Base-by-base conservation (phyloP, 2,888 invertebrate genomes). In the Hetaerina titia region DNA sequence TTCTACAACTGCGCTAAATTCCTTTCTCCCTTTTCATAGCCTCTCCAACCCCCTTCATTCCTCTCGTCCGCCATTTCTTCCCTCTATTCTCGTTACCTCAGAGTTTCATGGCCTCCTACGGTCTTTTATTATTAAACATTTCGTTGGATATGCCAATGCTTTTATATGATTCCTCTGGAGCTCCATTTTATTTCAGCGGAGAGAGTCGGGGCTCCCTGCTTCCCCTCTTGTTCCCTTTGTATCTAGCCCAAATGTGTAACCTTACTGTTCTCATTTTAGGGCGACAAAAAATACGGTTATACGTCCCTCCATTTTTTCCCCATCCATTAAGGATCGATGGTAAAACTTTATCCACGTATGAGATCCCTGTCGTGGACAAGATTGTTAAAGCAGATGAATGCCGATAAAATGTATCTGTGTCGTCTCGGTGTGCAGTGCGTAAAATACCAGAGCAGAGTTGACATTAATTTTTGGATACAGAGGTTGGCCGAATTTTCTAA, bases 1-100 rank as follows among this genome's bases (percentile, higher is more conserved):
- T 92, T 69, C 92, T 92, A 92, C 92, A 92, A 92, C 92, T 69
- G 92, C 92, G 92, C 92, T 92, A 92, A 92, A 92, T 92, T 92
- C 92, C 92, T 92, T 92, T 92, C 92, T 92, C 69, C 92, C 92
- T 22, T 92, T 92, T 92, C 92, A 92, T 92, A 92, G 92, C 92
- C 92, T 56, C 64, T 74, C 90, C 90, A 31, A 63, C 64, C 69
- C n/a, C n/a, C 81, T 69, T 69, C 31, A 22, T 31, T 22, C 81
- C 81, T 31, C 31, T 15, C 74, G 8, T 31, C 31, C 81, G 81
- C 31, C 81, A 81, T 81, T 81, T 81, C 81, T 31, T 31, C 81
- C 81, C 81, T 31, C 31, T 81, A 81, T 92, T 92, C 92, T 92
- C 92, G 92, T 92, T 92, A 92, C 92, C 92, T 92, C 92, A 69